Base-by-base conservation (phyloP, 2,888 invertebrate species). In the Salticus scenicus region DNA sequence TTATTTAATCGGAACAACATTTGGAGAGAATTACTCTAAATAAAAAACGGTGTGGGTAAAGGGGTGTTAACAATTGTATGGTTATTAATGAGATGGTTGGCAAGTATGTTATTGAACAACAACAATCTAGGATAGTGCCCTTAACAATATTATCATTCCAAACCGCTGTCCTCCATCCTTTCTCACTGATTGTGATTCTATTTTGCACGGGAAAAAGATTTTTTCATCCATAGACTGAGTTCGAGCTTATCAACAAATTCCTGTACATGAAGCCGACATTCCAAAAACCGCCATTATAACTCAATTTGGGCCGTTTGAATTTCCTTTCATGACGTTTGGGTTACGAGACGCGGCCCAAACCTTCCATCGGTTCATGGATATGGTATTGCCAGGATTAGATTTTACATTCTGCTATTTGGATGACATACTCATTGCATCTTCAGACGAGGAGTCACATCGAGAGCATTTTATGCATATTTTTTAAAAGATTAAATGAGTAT, bases 241-340 rank as follows among this genome's bases (percentile, higher is more conserved):
- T 14, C 12, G 47, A 27, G 72, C 64, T 31, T 73, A 73, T 24
- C 80, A 73, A 66, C 66, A 81, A 41, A 81, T 81, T 73, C 67
- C 81, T 30, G 69, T 74, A 7, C 47, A 73, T 0, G 33, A 81
- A 74, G 47, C 8, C 10, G 30, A 72, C 30, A 72, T 31, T 8
- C 0, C 51, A 14, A 74, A 74, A 41, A 64, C 28, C 14, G 41
- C 64, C 1, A 31, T 74, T 7, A 57, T 33, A 27, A 74, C 64
- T 17, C 41, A n/a, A 0, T 41, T 74, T 2, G 33, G 74, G 1
- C 41, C 64, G 1, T 64, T 64, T 7, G 14, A 66, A 12, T n/a
- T 27, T n/a, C 28, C 20, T 8, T 75, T n/a, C 28, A 28, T 63
- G 33, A 63, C 33, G 1, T 37, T 41, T 31, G 63, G 27, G 1